Evolutionary conservation across 2,797 vertebrate genomes (phyloP).

Genomic region (Xenops minutus): DNA sequence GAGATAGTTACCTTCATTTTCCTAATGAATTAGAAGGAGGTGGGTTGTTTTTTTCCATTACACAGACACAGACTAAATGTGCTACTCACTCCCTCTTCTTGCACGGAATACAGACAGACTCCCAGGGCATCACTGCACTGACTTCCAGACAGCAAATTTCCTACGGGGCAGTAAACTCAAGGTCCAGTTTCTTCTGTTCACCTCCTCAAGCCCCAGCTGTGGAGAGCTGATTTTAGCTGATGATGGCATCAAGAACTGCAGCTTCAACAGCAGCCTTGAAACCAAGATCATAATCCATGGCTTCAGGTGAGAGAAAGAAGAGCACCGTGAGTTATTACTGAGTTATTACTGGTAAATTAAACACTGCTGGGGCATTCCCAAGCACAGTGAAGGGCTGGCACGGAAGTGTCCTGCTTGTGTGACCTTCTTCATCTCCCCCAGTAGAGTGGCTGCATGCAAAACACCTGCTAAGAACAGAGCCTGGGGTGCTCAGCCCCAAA

Average conservation of each 20-base stretch:
- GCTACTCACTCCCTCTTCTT: background rate
- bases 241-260: conserved; percentile 43
- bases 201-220: conserved; percentile 77
- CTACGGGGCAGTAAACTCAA: conserved; percentile 72
- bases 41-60: background rate
- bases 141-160: conserved; percentile 82
- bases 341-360: background rate
- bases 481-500: background rate
- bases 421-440: background rate
- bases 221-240: conserved; percentile 75
- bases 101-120: conserved; percentile 53
- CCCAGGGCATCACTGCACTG: conserved; percentile 72
- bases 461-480: background rate
- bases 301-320: conserved; percentile 82
- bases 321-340: background rate
- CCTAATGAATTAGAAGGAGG: background rate
- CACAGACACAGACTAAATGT: background rate
- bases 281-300: conserved; percentile 94
- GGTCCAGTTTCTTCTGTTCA: conserved; percentile 87
- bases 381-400: background rate
- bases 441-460: background rate
- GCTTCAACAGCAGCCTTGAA: conserved; percentile 80
- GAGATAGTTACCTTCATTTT: background rate
- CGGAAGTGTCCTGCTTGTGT: background rate
- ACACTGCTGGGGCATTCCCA: background rate